Evolutionary conservation across 2,113 vertebrate genomes (phyloP).

Genomic region (Lontra canadensis): DNA sequence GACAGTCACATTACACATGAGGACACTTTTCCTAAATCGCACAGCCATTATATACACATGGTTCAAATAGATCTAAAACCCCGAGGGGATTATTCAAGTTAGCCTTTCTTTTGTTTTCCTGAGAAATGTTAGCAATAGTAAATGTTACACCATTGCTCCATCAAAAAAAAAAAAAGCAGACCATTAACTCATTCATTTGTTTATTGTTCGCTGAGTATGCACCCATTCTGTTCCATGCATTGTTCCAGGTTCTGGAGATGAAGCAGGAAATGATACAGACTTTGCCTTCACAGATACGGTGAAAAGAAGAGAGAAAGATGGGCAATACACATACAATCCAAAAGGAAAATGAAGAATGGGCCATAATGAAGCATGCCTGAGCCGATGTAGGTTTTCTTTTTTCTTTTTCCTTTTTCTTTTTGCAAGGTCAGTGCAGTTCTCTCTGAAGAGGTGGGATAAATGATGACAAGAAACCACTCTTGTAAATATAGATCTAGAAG

Average conservation of each 20-base stretch:
- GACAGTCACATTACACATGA: background rate
- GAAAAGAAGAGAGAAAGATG: background rate
- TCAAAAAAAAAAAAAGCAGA: background rate
- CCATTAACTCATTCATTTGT: background rate
- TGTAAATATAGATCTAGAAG: background rate
- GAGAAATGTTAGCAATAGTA: background rate
- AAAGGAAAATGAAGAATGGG: background rate
- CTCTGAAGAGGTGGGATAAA: background rate
- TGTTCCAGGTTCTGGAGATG: background rate
- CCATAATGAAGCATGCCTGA: fast-evolving
- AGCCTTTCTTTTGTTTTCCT: background rate
- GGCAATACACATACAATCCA: background rate
- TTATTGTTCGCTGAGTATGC: background rate
- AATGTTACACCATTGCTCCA: background rate
- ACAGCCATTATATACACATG: background rate
- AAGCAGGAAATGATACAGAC: background rate
- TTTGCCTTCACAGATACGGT: background rate
- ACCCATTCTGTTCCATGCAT: background rate
- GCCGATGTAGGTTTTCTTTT: fast-evolving
- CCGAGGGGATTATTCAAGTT: background rate
- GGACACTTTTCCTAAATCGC: background rate
- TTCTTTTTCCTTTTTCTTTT: background rate
- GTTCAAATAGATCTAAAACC: background rate
- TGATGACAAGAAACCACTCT: background rate
- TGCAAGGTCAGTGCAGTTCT: fast-evolving